Conservation (phyloP, 1,140 invertebrate genomes). For the Amphibalanus amphitrite region DNA sequence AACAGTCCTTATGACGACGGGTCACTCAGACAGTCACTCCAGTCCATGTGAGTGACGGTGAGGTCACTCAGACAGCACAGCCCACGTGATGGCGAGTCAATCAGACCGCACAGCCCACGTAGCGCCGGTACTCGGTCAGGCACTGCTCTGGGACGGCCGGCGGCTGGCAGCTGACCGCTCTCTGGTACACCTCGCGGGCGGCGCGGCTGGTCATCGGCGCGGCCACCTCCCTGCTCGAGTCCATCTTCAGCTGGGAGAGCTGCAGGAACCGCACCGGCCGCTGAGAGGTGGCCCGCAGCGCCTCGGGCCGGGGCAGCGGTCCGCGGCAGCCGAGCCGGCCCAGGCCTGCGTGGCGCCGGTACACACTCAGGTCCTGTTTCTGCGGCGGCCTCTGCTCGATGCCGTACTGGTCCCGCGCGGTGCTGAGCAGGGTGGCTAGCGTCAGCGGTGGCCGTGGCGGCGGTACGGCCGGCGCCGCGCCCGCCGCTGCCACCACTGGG, state of each 20-base stretch:
- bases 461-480: too few relatives aligned
- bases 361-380: neutral
- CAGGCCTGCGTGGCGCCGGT: neutral
- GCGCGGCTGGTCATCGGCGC: neutral
- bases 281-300: neutral
- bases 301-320: neutral
- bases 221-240: neutral
- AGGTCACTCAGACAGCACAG: too few relatives aligned
- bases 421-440: neutral
- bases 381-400: neutral
- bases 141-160: neutral
- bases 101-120: too few relatives aligned
- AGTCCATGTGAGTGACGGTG: too few relatives aligned
- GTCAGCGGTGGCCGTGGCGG: neutral
- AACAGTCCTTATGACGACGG: too few relatives aligned
- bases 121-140: neutral
- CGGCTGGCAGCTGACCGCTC: neutral
- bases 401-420: neutral
- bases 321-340: too few relatives aligned
- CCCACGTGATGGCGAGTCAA: too few relatives aligned
- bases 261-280: neutral
- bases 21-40: too few relatives aligned
- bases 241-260: neutral
- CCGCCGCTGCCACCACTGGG: neutral
- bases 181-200: neutral